Conservation (phyloP, 2,113 vertebrate species). For the Apodemus speciosus region DNA sequence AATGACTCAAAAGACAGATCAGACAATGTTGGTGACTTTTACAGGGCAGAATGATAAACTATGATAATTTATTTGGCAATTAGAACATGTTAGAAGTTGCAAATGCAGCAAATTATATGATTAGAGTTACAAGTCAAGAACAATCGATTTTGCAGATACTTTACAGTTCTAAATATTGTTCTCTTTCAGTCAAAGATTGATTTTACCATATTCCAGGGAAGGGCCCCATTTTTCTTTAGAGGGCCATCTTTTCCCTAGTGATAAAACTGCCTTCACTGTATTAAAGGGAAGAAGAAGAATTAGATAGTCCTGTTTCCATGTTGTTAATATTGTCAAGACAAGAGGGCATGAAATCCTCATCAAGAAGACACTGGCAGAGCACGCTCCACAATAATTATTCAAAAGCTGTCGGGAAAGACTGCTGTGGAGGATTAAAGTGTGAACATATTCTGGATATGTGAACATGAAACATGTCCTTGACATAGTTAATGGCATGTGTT, state of each 20-base stretch:
- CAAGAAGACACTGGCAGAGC: neutral
- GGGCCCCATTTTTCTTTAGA: slow-evolving; percentile 50
- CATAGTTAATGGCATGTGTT: neutral
- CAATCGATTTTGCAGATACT: slow-evolving; percentile 59
- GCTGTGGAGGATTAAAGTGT: neutral
- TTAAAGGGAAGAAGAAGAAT: neutral
- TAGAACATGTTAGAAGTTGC: slow-evolving; percentile 56
- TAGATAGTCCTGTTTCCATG: neutral
- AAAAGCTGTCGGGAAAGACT: neutral
- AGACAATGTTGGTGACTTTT: neutral
- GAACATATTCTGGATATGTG: neutral
- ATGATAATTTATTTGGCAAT: slow-evolving; percentile 59
- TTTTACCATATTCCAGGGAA: slow-evolving; percentile 60
- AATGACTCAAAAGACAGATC: neutral
- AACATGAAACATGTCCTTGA: neutral
- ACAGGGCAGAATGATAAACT: slow-evolving; percentile 51
- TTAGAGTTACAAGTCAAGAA: slow-evolving; percentile 50
- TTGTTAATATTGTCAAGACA: slow-evolving; percentile 18
- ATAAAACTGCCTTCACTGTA: slow-evolving; percentile 21
- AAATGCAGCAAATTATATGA: slow-evolving; percentile 57
- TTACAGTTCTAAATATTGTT: slow-evolving; percentile 59
- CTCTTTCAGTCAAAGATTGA: slow-evolving; percentile 37
- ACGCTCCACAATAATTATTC: neutral
- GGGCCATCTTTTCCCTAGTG: neutral
- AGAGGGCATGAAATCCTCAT: neutral